Base-by-base conservation (phyloP, 1,140 invertebrate genomes). In the Hycleus cichorii region DNA sequence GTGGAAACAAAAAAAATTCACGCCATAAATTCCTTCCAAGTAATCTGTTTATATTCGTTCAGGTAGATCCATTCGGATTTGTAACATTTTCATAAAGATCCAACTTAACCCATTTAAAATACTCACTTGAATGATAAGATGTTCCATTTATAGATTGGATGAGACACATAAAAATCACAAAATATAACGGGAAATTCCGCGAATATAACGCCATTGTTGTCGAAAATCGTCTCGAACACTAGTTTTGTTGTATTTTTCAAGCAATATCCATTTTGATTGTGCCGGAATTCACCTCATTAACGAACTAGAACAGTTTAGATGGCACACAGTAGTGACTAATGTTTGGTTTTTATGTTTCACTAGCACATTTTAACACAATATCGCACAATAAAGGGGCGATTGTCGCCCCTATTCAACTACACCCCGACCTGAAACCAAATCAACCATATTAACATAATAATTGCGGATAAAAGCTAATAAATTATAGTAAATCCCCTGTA, bases 391-490 rank as follows among this genome's bases (percentile, higher is more conserved):
- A 18, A 18, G 18, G 12, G 18, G 50, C 50, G 38, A 53, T 26
- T 43, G 9, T n/a, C 32, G 11, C 26, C 27, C 43, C 39, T 27
- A 44, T 32, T 10, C 43, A 53, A 53, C 11, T 12, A 46, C 51
- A 24, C 50, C 51, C 51, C 46, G 10, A 32, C 45, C 49, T 52
- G 49, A 9, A 53, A 53, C 51, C 39, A 53, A 53, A 46, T 7
- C 32, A 27, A 53, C 42, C 44, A 46, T 53, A 53, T 53, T 53
- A 52, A 52, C 49, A 53, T 53, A 46, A 53, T 53, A 38, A 32
- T 53, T 53, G 46, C 46, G 43, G 42, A 11, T 32, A 53, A 40
- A 27, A 52, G 39, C 51, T 10, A 45, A 53, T 53, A 53, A 53
- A 45, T 53, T 53, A 53, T 38, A 32, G 32, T 7, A 32, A 32